A percentile compares a stretch with the other conserved stretches of the same genome.
phyloP scores from a whole-genome alignment of 2,113 vertebrate genomes.

The Gasterosteus aculeatus region DNA sequence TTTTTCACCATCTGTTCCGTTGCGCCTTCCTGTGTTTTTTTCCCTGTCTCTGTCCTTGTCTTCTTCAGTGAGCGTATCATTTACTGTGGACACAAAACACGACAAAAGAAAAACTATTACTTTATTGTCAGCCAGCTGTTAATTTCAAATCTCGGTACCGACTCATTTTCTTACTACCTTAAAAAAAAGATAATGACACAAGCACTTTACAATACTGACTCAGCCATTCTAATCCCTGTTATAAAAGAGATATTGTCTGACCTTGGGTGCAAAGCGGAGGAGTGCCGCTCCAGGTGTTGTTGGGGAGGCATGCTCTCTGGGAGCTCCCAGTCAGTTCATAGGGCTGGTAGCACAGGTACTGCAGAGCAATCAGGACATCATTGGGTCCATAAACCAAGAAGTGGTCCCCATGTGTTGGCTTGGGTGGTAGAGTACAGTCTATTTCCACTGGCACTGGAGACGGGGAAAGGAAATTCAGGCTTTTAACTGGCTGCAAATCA shows the following conservation, averaged over 20 bases:
- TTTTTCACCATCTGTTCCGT: slow-evolving; percentile 50
- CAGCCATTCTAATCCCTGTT: not conserved
- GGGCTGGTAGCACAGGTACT: slow-evolving; percentile 92
- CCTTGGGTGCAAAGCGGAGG: slow-evolving; percentile 93
- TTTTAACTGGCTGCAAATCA: slow-evolving; percentile 5
- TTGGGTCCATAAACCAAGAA: slow-evolving; percentile 89
- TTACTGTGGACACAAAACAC: slow-evolving; percentile 65
- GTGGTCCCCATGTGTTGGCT: slow-evolving; percentile 89
- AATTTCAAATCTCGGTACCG: not conserved
- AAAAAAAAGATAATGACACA: slow-evolving; percentile 18
- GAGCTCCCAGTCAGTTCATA: slow-evolving; percentile 76
- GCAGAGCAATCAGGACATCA: slow-evolving; percentile 86
- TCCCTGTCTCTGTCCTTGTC: slow-evolving; percentile 64
- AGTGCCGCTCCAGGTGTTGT: slow-evolving; percentile 92
- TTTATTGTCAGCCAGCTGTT: not conserved
- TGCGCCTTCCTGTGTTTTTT: slow-evolving; percentile 42
- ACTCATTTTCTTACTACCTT: slow-evolving; percentile 14
- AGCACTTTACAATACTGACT: not conserved
- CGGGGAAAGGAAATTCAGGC: slow-evolving; percentile 10
- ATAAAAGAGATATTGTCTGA: slow-evolving; percentile 51
- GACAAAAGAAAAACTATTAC: slow-evolving; percentile 41
- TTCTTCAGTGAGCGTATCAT: slow-evolving; percentile 68
- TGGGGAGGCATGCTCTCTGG: slow-evolving; percentile 87
- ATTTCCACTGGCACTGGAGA: slow-evolving; percentile 86
- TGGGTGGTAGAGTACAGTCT: slow-evolving; percentile 86